phyloP scores from a whole-genome alignment of 2,888 invertebrate species.

The Lycocerus yunnanus region DNA sequence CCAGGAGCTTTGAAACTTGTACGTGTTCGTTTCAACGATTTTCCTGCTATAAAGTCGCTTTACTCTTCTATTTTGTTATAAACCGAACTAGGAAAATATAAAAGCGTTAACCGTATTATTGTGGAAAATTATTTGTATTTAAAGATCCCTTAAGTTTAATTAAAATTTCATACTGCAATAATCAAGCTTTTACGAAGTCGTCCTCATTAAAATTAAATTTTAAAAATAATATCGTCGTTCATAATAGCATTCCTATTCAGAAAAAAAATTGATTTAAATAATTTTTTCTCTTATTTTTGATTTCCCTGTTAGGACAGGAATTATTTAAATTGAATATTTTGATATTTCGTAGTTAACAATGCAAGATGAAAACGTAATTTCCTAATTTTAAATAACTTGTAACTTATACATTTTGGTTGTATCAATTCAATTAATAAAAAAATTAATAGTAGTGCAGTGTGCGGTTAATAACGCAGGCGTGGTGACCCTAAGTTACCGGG shows the following conservation, averaged over 20 bases:
- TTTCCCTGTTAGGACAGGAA: not conserved
- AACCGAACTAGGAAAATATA: not conserved
- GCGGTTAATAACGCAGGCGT: conserved; percentile 28
- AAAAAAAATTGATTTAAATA: not conserved
- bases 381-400: not conserved
- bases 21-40: not conserved
- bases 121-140: not conserved
- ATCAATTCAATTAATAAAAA: not conserved
- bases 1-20: not conserved
- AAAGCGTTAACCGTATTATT: not conserved
- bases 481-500: conserved; percentile 35
- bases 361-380: not conserved
- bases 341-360: not conserved
- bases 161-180: not conserved
- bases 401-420: not conserved
- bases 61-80: not conserved
- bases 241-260: too few species aligned
- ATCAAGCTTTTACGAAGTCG: not conserved
- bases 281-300: not conserved
- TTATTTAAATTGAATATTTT: not conserved
- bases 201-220: not conserved
- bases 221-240: not conserved
- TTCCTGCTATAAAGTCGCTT: not conserved
- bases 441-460: not conserved
- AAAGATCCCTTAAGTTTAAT: not conserved